Base-by-base conservation (phyloP, 2,797 vertebrate species). In the Pitangus sulphuratus region DNA sequence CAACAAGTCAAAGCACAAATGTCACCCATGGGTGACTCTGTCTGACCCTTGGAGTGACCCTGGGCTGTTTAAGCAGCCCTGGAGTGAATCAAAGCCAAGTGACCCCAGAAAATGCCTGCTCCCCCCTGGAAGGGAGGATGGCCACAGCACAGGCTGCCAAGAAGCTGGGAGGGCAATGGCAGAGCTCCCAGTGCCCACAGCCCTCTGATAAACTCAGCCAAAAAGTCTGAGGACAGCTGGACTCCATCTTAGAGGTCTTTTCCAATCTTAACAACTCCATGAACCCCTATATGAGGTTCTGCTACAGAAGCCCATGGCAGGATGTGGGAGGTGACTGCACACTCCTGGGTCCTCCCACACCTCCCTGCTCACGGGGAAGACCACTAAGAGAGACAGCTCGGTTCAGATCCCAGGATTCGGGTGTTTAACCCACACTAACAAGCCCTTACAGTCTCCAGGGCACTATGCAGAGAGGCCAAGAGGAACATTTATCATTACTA, bases 71-170 rank as follows among this genome's bases (percentile, higher is more conserved):
- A 22, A 0, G 2, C 30, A 44, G 44, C 1, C 44, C 40, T 2
- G 2, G 4, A 24, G 11, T 17, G 30, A 35, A 44, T 7, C 35
- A 26, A 31, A 69, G 53, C 12, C 10, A 3, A 54, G 57, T 9
- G 57, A 61, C 1, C 50, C 57, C 3, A 1, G 35, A 26, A n/a
- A 42, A 75, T 20, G 12, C 18, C 42, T 3, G 3, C 25, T 72
- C 19, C 39, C 4, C 1, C 4, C 1, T 0, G 0, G 3, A 48
- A 7, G 5, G 28, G 14, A 50, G 44, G 40, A 54, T 12, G 72
- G 15, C 10, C 44, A 39, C 0, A 13, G 47, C n/a, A 26, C 12
- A 3, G 5, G 31, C 66, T 75, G 13, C 16, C 1, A 14, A 65
- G 50, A 2, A 1, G 18, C 37, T 37, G 39, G 3, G 65, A 15